Percentiles rank a stretch among this genome's conserved stretches.
phyloP scores from a whole-genome alignment of 2,797 vertebrate species.

The Huso huso region DNA sequence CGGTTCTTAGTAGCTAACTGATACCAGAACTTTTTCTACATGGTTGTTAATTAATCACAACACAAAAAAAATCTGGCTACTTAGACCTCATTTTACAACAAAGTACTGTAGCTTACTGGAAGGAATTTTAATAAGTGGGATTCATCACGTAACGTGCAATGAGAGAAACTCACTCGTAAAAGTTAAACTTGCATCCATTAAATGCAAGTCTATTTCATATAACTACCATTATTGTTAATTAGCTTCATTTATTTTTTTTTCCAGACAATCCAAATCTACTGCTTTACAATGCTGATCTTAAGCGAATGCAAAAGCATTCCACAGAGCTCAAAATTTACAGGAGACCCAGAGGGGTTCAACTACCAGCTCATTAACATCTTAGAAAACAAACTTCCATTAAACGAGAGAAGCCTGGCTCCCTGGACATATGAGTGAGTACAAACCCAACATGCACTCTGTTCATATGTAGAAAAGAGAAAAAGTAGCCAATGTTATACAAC shows the following conservation, averaged over 20 bases:
- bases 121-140: too few relatives aligned
- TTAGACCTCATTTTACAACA: too few relatives aligned
- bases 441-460: neutral
- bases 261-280: slow-evolving; percentile 38
- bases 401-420: slow-evolving; percentile 59
- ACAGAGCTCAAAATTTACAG: slow-evolving; percentile 19
- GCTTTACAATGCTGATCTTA: slow-evolving; percentile 42
- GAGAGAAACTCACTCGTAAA: neutral
- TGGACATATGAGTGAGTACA: slow-evolving; percentile 62
- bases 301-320: slow-evolving; percentile 39
- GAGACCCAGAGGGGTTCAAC: slow-evolving; percentile 50
- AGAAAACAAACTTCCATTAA: slow-evolving; percentile 38
- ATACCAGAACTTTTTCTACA: too few relatives aligned
- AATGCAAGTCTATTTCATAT: too few relatives aligned
- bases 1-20: too few relatives aligned
- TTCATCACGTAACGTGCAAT: too few relatives aligned
- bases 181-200: neutral
- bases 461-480: slow-evolving; percentile 7
- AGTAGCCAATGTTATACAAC: neutral
- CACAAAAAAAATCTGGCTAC: too few relatives aligned
- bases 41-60: too few relatives aligned
- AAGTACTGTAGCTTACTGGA: too few relatives aligned
- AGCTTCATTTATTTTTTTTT: neutral
- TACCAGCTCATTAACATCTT: slow-evolving; percentile 49
- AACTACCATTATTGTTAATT: neutral